Conservation (phyloP, 1,140 invertebrate genomes). For the Coenobita brevimanus region DNA sequence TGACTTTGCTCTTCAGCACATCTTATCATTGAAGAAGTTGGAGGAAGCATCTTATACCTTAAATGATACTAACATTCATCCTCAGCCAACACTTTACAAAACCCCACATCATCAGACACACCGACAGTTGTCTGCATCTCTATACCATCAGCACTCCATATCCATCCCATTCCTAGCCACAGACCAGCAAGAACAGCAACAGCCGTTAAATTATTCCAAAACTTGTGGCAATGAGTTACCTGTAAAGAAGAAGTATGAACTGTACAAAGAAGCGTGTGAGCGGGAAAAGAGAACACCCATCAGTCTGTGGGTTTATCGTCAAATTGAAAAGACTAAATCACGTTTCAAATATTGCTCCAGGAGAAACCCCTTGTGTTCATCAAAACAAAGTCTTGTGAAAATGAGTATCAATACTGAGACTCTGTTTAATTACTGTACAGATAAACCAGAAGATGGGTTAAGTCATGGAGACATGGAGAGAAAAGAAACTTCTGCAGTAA, state of each 20-base stretch:
- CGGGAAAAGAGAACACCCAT: constrained; percentile 31
- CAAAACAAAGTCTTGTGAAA: not conserved
- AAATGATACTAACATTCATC: not conserved
- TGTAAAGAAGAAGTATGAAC: constrained; percentile 43
- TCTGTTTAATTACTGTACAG: no score
- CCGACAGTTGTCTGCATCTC: no score
- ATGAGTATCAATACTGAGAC: no score
- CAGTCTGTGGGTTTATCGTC: constrained; percentile 56
- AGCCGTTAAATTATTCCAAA: not conserved
- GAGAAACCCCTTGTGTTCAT: not conserved
- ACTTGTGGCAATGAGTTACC: constrained; percentile 24
- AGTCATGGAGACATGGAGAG: not conserved
- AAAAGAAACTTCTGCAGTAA: not conserved
- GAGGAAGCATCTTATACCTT: not conserved
- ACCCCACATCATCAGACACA: not conserved
- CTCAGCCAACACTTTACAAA: not conserved
- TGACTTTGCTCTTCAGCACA: constrained; percentile 30
- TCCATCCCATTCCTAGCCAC: no score
- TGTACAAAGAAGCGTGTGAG: constrained; percentile 40
- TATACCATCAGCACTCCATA: no score
- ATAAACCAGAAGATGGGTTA: no score
- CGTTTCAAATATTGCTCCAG: not conserved
- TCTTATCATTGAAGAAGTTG: not conserved
- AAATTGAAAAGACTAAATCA: constrained; percentile 15
- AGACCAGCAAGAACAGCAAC: no score